phyloP scores from a whole-genome alignment of 2,113 vertebrate genomes.

The Chaenogobius annularis region DNA sequence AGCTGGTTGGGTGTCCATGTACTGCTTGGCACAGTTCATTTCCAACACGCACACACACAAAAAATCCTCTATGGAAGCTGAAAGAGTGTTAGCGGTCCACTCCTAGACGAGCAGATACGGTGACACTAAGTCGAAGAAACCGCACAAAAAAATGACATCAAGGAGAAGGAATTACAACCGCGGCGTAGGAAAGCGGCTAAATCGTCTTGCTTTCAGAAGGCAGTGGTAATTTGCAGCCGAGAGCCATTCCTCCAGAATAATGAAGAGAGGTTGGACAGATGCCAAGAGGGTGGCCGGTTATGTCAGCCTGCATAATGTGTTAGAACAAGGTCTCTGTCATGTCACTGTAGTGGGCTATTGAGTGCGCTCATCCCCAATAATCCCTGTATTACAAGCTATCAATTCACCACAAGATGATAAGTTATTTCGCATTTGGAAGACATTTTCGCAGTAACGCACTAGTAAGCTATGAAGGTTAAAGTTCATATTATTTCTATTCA shows the following conservation, averaged over 20 bases:
- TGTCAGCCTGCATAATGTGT: slow-evolving; percentile 61
- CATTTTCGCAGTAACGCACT: background rate
- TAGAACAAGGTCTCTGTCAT: slow-evolving; percentile 49
- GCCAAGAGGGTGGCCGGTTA: slow-evolving; percentile 55
- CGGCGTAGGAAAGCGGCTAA: slow-evolving; percentile 37
- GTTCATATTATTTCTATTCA: background rate
- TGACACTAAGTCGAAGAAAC: slow-evolving; percentile 41
- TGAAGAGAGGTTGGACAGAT: slow-evolving; percentile 55
- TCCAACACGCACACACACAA: slow-evolving; percentile 1
- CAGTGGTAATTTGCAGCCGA: slow-evolving; percentile 53
- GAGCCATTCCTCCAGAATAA: slow-evolving; percentile 46
- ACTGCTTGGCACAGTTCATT: slow-evolving; percentile 3
- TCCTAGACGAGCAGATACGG: slow-evolving; percentile 12
- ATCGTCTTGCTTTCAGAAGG: slow-evolving; percentile 27
- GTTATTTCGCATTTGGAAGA: background rate
- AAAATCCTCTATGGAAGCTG: slow-evolving; percentile 24
- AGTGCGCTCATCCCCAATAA: slow-evolving; percentile 23
- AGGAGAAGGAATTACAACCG: slow-evolving; percentile 47
- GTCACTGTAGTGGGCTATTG: slow-evolving; percentile 38
- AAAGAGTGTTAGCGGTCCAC: slow-evolving; percentile 37
- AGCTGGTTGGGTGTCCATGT: slow-evolving; percentile 8
- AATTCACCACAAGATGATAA: background rate
- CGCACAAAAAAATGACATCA: slow-evolving; percentile 37
- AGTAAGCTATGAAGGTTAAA: background rate
- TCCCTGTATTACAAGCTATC: slow-evolving; percentile 13